A percentile compares a stretch with the other conserved stretches of the same genome.
Evolutionary conservation across 2,888 invertebrate genomes (phyloP).

Genomic region (Drosophila algonquin): DNA sequence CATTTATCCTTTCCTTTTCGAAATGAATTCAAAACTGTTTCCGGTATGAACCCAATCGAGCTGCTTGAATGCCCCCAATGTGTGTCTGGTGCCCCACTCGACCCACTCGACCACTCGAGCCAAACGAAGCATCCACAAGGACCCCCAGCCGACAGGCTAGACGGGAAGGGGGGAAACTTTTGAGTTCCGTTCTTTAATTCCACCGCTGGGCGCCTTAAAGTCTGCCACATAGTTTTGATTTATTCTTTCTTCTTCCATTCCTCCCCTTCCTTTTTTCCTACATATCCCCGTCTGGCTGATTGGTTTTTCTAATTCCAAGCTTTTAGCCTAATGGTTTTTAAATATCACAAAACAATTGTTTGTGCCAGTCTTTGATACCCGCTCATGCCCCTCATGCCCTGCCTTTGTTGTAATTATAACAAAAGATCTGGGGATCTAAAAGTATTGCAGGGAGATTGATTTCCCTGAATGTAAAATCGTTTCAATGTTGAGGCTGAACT

Average conservation of each 20-base stretch:
- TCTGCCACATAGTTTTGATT: constrained; percentile 14
- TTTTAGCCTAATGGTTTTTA: constrained; percentile 64
- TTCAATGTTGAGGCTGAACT: background rate
- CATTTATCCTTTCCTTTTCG: background rate
- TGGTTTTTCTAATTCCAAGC: constrained; percentile 47
- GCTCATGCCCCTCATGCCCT: background rate
- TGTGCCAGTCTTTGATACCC: constrained; percentile 9
- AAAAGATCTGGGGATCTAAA: constrained; percentile 29
- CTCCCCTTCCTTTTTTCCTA: background rate
- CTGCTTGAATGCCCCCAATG: constrained; percentile 40
- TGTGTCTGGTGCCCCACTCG: constrained; percentile 27
- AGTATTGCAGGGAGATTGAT: constrained; percentile 17
- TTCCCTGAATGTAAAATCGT: constrained; percentile 5
- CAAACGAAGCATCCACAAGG: constrained; percentile 3
- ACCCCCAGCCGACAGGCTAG: background rate
- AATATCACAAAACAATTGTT: constrained; percentile 23
- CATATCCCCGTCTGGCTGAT: constrained; percentile 15
- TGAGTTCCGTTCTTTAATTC: constrained; percentile 38
- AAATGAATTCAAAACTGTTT: background rate
- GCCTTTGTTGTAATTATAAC: constrained; percentile 42
- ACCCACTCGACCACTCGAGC: constrained; percentile 26
- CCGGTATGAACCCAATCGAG: constrained; percentile 26
- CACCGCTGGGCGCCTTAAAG: constrained; percentile 35
- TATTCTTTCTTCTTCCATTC: constrained; percentile 6
- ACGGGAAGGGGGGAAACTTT: background rate